Percentiles rank a stretch among this genome's conserved stretches.
Conservation (phyloP, 2,797 vertebrate species). For the Enteromius afrohamiltoni region DNA sequence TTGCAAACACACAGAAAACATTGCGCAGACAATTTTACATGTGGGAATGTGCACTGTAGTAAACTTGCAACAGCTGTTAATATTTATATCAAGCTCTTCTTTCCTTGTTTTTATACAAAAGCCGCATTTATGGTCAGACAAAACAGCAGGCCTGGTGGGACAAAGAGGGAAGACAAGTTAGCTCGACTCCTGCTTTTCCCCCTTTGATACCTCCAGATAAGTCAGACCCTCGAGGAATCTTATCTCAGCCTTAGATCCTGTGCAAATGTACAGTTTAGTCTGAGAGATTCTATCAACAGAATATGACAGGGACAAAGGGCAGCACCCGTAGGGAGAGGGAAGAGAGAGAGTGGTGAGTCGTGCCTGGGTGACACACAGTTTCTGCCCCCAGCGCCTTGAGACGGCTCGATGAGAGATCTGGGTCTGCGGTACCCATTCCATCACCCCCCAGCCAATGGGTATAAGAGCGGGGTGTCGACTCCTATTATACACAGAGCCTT, state of each 20-base stretch:
- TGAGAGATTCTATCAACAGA: conserved; percentile 78
- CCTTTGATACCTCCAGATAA: conserved; percentile 79
- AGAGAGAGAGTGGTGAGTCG: conserved; percentile 8
- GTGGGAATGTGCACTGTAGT: conserved; percentile 70
- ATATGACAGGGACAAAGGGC: conserved; percentile 74
- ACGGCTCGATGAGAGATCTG: conserved; percentile 32
- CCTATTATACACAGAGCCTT: conserved; percentile 46
- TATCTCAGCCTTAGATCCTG: conserved; percentile 76
- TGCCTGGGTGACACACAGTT: conserved; percentile 50
- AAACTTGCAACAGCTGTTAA: conserved; percentile 73
- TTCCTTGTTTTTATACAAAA: conserved; percentile 6
- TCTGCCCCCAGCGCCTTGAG: conserved; percentile 39
- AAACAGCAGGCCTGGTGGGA: conserved; percentile 67
- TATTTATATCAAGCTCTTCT: conserved; percentile 26
- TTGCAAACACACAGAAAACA: conserved; percentile 22
- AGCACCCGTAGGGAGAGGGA: conserved; percentile 64
- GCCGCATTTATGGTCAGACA: conserved; percentile 61
- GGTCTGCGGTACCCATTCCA: conserved; percentile 38
- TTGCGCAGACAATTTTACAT: conserved; percentile 61
- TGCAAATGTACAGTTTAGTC: conserved; percentile 79
- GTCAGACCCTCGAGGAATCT: conserved; percentile 72
- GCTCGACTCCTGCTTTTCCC: conserved; percentile 67
- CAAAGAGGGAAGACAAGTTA: conserved; percentile 62
- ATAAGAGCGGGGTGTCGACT: conserved; percentile 50
- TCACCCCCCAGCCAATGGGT: conserved; percentile 42